Conservation (phyloP, 2,797 vertebrate species). For the Mionectes olivaceus region DNA sequence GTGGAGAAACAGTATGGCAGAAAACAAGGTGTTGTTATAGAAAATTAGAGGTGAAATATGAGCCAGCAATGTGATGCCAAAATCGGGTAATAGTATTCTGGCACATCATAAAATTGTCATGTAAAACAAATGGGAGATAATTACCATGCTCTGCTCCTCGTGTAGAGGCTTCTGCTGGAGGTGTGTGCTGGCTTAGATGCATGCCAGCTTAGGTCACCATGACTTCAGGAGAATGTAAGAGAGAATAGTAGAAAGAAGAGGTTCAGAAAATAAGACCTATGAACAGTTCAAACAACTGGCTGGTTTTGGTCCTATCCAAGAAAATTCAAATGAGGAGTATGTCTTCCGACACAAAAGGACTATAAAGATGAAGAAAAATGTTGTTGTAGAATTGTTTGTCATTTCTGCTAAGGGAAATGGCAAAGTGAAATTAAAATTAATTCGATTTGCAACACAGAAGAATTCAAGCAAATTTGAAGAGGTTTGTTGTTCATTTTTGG, state of each 20-base stretch:
- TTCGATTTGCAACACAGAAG: not conserved
- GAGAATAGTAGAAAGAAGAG: not conserved
- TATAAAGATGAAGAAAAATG: not conserved
- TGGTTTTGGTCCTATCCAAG: not conserved
- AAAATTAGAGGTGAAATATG: not conserved
- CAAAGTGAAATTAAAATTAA: not conserved
- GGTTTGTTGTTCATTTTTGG: not conserved
- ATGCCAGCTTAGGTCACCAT: fast-evolving
- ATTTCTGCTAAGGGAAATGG: not conserved
- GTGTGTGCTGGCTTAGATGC: not conserved
- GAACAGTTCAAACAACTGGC: not conserved
- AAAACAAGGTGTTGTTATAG: not conserved
- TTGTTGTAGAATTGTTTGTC: not conserved
- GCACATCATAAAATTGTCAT: not conserved
- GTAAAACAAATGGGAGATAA: not conserved
- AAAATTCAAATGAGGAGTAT: not conserved
- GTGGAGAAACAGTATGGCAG: not conserved
- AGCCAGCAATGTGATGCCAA: not conserved
- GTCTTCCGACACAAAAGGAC: not conserved
- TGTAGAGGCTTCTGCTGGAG: not conserved
- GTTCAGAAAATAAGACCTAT: not conserved
- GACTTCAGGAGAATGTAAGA: not conserved
- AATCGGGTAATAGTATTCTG: not conserved
- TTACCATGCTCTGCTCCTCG: not conserved
- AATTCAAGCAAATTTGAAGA: not conserved